Conservation (phyloP, 2,888 invertebrate species). For the Spodoptera littoralis region DNA sequence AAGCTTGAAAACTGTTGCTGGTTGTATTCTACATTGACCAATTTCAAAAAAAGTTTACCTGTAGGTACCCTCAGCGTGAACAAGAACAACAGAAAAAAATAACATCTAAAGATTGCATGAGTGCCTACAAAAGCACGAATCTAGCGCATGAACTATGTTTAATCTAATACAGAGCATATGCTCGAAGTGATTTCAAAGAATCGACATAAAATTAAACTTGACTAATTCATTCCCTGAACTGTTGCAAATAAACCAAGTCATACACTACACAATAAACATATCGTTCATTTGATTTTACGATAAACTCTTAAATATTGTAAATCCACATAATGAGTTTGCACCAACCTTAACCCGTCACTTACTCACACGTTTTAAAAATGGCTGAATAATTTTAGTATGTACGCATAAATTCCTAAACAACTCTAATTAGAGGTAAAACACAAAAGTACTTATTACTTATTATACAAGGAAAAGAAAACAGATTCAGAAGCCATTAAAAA, state of each 20-base stretch:
- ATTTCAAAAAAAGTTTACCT: too few species aligned
- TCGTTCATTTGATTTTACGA: background rate
- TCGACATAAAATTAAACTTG: slow-evolving; percentile 7
- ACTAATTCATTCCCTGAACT: slow-evolving; percentile 26
- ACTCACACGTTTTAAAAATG: too few species aligned
- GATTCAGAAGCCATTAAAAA: slow-evolving; percentile 58
- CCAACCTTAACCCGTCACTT: slow-evolving; percentile 13
- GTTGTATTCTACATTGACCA: too few species aligned
- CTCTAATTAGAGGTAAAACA: slow-evolving; percentile 33
- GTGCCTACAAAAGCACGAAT: too few species aligned
- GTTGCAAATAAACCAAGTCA: background rate
- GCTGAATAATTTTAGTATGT: background rate
- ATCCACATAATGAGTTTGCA: slow-evolving; percentile 18
- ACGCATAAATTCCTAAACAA: slow-evolving; percentile 6
- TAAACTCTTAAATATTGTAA: slow-evolving; percentile 38
- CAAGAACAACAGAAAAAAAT: too few species aligned
- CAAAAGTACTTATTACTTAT: slow-evolving; percentile 33
- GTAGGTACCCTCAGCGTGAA: too few species aligned
- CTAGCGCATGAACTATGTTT: too few species aligned
- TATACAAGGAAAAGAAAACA: slow-evolving; percentile 35
- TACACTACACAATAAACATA: too few species aligned
- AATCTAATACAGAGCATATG: background rate
- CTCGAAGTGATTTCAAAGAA: slow-evolving; percentile 15
- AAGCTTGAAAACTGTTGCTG: too few species aligned
- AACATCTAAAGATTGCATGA: too few species aligned